These are phyloP conservation scores for Lepidurus packardi DNA, from an alignment of 1,140 invertebrate genomes.

Conservation along the genomic window DNA sequence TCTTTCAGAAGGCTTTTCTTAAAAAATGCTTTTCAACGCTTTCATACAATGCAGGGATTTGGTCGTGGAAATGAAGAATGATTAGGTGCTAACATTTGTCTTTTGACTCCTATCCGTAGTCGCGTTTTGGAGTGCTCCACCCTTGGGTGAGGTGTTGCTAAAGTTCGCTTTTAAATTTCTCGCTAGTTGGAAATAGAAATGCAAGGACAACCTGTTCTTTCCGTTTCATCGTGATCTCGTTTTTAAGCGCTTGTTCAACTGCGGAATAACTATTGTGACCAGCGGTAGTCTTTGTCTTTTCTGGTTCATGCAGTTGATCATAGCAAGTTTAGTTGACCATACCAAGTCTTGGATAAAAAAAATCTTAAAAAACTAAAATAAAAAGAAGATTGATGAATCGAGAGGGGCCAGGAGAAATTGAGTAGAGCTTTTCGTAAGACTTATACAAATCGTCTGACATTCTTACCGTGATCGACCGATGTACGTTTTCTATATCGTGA, in stretches of 20 bases:
- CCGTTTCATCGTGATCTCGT: not conserved
- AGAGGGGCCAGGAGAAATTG: not conserved
- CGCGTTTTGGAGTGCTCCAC: not conserved
- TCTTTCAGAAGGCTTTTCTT: no score
- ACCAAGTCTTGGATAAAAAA: not conserved
- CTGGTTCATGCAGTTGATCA: not conserved
- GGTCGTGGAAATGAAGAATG: not conserved
- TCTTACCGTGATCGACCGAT: not conserved
- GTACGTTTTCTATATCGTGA: not conserved
- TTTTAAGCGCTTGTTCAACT: not conserved
- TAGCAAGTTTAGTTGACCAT: not conserved
- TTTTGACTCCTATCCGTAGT: not conserved
- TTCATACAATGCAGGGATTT: not conserved
- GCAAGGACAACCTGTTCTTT: slow-evolving; percentile 6
- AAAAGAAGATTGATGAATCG: slow-evolving; percentile 1
- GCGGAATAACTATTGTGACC: not conserved
- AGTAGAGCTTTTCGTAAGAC: not conserved
- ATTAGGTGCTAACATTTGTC: not conserved
- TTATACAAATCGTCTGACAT: slow-evolving; percentile 5
- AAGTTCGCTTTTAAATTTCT: not conserved
- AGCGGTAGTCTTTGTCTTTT: slow-evolving; percentile 15
- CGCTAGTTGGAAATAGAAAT: not conserved
- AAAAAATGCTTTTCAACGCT: not conserved
- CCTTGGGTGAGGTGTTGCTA: not conserved
- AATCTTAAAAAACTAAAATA: not conserved